These are phyloP conservation scores for Naso thynnoides DNA, from an alignment of 2,797 vertebrate species.

Conservation along the genomic window DNA sequence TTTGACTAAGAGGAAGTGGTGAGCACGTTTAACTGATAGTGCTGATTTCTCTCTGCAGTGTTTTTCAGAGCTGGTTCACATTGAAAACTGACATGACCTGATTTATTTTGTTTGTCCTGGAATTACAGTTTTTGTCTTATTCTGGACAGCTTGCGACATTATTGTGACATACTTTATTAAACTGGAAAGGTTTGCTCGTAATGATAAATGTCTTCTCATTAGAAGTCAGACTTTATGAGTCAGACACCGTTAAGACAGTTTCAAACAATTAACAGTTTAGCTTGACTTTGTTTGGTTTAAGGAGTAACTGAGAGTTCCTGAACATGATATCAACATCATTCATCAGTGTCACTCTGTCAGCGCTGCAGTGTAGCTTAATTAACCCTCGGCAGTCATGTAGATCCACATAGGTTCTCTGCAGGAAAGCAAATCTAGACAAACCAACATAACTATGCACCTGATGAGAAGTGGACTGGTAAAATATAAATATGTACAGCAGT, in stretches of 20 bases:
- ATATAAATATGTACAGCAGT: slow-evolving; percentile 38
- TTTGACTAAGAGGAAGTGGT: slow-evolving; percentile 9
- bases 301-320: slow-evolving; percentile 63
- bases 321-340: slow-evolving; percentile 65
- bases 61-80: slow-evolving; percentile 12
- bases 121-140: slow-evolving; percentile 10
- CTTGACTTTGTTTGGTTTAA: slow-evolving; percentile 56
- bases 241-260: slow-evolving; percentile 15
- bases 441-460: slow-evolving; percentile 50
- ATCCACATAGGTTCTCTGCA: slow-evolving; percentile 30
- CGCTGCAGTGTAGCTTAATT: slow-evolving; percentile 49
- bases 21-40: slow-evolving; percentile 23
- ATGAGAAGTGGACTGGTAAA: slow-evolving; percentile 52
- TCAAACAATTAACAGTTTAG: slow-evolving; percentile 43
- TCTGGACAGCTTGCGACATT: too few relatives aligned
- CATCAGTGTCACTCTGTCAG: slow-evolving; percentile 66
- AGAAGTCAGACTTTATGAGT: neutral
- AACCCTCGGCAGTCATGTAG: slow-evolving; percentile 47
- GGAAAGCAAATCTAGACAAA: slow-evolving; percentile 73
- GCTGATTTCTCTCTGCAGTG: neutral
- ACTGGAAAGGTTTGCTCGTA: neutral
- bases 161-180: too few relatives aligned
- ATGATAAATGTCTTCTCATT: neutral
- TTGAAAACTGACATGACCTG: neutral
- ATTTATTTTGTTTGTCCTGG: slow-evolving; percentile 4